A percentile compares a stretch with the other conserved stretches of the same genome.
Evolutionary conservation across 2,113 vertebrate genomes (phyloP).

Genomic region (Pogona vitticeps): DNA sequence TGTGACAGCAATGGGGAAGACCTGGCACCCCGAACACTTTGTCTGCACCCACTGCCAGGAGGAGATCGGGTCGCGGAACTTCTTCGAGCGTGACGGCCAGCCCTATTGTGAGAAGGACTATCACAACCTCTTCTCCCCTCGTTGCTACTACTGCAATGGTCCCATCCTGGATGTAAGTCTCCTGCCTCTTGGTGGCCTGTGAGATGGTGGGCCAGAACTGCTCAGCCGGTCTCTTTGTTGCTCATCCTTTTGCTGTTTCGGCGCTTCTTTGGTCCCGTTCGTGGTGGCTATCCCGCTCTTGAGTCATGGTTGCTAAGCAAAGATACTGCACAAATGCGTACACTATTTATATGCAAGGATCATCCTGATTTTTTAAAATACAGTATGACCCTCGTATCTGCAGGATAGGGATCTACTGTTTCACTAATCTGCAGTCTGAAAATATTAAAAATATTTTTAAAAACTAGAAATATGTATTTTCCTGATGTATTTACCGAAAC

Average conservation of each 20-base stretch:
- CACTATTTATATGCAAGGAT: background rate
- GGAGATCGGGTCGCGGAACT: slow-evolving; percentile 97
- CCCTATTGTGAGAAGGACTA: slow-evolving; percentile 98
- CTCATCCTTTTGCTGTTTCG: background rate
- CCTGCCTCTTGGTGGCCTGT: no score
- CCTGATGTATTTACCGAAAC: no score
- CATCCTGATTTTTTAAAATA: background rate
- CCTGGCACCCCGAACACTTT: slow-evolving; percentile 98
- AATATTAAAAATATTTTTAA: background rate
- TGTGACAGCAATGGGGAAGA: slow-evolving; percentile 97
- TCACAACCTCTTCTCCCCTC: slow-evolving; percentile 95
- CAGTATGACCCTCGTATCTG: background rate
- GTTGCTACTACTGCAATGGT: slow-evolving; percentile 97
- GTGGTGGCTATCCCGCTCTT: background rate
- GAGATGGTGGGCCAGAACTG: background rate
- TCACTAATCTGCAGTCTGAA: background rate
- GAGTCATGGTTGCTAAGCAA: background rate
- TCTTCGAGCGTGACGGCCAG: slow-evolving; percentile 96
- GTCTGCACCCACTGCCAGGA: slow-evolving; percentile 99
- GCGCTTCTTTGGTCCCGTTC: background rate
- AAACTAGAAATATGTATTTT: background rate
- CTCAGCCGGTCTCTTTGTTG: background rate
- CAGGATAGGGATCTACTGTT: background rate
- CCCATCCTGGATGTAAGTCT: slow-evolving; percentile 95
- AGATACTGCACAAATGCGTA: background rate